These are phyloP conservation scores for Vicugna pacos DNA, from an alignment of 2,113 vertebrate species.

Conservation along the genomic window DNA sequence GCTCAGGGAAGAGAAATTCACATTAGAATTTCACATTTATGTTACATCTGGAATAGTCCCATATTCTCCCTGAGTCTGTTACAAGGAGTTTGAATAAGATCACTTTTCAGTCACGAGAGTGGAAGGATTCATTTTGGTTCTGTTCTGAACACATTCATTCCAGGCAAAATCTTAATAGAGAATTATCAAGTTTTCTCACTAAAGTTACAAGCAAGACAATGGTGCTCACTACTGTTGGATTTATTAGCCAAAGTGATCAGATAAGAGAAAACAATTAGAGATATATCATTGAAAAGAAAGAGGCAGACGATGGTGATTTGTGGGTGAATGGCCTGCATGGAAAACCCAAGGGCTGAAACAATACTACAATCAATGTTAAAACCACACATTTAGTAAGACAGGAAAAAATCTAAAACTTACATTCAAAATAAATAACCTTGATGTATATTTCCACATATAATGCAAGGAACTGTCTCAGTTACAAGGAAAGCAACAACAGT, in stretches of 20 bases:
- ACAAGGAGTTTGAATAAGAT: background rate
- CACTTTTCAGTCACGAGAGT: background rate
- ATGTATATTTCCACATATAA: background rate
- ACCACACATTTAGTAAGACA: background rate
- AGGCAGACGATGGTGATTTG: background rate
- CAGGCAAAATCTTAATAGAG: background rate
- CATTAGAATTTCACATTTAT: background rate
- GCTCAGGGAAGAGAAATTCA: background rate
- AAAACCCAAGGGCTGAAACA: background rate
- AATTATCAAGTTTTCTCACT: background rate
- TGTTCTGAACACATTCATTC: background rate
- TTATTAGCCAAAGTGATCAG: background rate
- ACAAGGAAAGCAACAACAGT: background rate
- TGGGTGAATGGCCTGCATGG: background rate
- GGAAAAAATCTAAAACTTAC: background rate
- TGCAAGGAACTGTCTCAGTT: background rate
- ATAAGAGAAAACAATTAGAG: background rate
- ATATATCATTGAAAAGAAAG: background rate
- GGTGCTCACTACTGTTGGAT: background rate
- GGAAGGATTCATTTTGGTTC: background rate
- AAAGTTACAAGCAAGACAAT: background rate
- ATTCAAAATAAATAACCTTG: background rate
- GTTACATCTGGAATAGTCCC: background rate
- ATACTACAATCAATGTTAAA: background rate
- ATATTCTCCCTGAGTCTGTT: background rate